Base-by-base conservation (phyloP, 2,797 vertebrate species). In the Poeciliopsis gracilis region DNA sequence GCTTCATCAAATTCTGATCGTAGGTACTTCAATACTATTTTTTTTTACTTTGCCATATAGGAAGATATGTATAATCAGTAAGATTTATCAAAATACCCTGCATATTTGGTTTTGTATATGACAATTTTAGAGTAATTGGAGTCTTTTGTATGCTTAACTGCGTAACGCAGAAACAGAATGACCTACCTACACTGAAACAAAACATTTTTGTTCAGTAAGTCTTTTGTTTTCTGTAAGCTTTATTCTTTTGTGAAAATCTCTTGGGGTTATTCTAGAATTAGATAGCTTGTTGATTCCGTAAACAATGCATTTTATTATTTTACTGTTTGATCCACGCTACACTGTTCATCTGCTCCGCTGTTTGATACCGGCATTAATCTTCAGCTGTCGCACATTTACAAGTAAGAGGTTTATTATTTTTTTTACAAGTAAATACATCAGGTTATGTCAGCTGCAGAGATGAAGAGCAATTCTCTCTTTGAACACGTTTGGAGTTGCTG, bases 201-300 rank as follows among this genome's bases (percentile, higher is more conserved):
- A 81, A 25, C 67, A n/a, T 80, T 75, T 1, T 51, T 84, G 23
- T 43, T 79, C 59, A 77, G 49, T 66, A 43, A 63, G 81, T 70
- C 66, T 15, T 79, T 70, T 80, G 63, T 81, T 77, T 82, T 59
- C 77, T 84, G 78, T 80, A 55, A 86, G 75, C 53, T 85, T 79
- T 45, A 41, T 75, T 72, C 72, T 77, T 87, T 46, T 81, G 63
- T 73, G 57, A 57, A 77, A 57, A 77, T 84, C 84, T 84, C 84
- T 75, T 18, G 85, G 78, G 86, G 88, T 88, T 87, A 28, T 81
- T 87, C 82, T 73, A 33, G 72, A 78, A 87, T 91, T 82, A 85
- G 78, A 82, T 80, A 16, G 79, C 80, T 89, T 90, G 87, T 88
- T 91, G 80, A 82, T 85, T 87, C 76, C 79, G 75, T 86, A 86